These are phyloP conservation scores for Marmota monax DNA, from an alignment of 2,113 vertebrate species.

Conservation along the genomic window DNA sequence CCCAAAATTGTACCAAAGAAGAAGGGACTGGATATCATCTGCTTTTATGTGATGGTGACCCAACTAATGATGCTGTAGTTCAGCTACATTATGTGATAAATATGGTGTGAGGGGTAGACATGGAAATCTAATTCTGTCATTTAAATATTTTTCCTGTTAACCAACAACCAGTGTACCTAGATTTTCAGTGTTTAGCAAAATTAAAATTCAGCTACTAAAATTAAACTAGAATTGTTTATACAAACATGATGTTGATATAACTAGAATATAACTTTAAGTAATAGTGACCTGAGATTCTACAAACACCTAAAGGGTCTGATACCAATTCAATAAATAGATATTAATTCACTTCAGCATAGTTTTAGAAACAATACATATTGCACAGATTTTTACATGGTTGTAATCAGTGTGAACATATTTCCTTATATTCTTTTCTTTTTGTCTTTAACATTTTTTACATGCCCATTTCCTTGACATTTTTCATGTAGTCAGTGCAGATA, in stretches of 20 bases:
- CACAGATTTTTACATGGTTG: background rate
- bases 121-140: background rate
- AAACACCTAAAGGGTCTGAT: background rate
- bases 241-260: background rate
- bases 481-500: background rate
- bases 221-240: conserved; percentile 10
- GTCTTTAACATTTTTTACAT: background rate
- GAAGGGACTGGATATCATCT: background rate
- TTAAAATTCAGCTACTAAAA: background rate
- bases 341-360: background rate
- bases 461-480: background rate
- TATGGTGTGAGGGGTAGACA: background rate
- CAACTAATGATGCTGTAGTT: background rate
- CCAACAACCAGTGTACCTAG: background rate
- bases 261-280: background rate
- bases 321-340: background rate
- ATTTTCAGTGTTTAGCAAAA: conserved; percentile 1
- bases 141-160: conserved; percentile 23
- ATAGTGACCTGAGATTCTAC: background rate
- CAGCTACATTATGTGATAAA: background rate
- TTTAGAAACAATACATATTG: background rate
- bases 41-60: background rate
- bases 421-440: background rate
- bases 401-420: background rate
- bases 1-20: background rate